These are phyloP conservation scores for Ictalurus furcatus DNA, from an alignment of 2,113 vertebrate species.

Conservation along the genomic window DNA sequence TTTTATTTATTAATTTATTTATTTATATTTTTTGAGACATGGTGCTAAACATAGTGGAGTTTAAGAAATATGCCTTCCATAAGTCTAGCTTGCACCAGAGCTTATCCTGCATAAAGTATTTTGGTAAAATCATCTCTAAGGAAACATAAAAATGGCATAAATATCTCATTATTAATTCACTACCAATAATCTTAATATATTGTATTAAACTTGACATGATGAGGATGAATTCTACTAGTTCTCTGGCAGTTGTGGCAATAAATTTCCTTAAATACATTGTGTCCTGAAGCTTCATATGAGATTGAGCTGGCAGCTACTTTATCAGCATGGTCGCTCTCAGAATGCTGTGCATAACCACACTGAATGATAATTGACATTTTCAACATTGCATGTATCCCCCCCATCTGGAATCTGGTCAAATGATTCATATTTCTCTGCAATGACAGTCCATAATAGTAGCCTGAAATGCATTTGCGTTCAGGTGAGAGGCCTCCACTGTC, in stretches of 20 bases:
- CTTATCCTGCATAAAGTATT: not conserved
- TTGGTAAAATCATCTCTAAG: not conserved
- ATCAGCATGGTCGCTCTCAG: constrained; percentile 24
- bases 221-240: not conserved
- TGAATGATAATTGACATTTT: constrained; percentile 56
- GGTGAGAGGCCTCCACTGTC: constrained; percentile 60
- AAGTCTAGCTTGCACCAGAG: not conserved
- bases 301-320: constrained; percentile 39
- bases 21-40: too few species aligned
- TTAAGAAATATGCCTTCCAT: not conserved
- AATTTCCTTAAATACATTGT: not conserved
- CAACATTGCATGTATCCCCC: constrained; percentile 44
- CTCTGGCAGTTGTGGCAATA: not conserved
- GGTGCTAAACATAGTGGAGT: not conserved
- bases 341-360: constrained; percentile 35
- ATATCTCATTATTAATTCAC: not conserved
- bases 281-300: constrained; percentile 33
- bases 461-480: constrained; percentile 64
- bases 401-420: constrained; percentile 61
- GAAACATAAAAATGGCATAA: not conserved
- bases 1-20: too few species aligned
- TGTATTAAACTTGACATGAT: not conserved
- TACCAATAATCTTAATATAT: not conserved
- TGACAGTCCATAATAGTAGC: constrained; percentile 66
- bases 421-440: constrained; percentile 60